Conservation (phyloP, 2,888 invertebrate species). For the Drosophila recens region DNA sequence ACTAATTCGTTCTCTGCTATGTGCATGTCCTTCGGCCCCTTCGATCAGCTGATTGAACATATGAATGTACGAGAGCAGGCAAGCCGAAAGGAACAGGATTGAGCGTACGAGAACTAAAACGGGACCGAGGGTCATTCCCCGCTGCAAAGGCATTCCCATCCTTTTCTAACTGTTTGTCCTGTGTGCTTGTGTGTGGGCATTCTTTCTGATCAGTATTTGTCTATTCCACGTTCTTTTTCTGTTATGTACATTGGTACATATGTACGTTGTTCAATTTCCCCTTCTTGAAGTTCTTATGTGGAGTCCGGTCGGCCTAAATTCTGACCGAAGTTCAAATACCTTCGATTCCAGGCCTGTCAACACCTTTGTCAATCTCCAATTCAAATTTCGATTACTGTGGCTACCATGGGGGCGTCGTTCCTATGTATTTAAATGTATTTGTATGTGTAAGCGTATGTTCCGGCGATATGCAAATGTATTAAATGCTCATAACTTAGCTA, state of each 20-base stretch:
- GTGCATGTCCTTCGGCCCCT: constrained; percentile 70
- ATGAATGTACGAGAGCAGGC: constrained; percentile 50
- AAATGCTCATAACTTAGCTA: constrained; percentile 55
- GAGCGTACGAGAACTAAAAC: constrained; percentile 45
- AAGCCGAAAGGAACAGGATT: constrained; percentile 45
- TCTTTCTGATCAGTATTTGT: constrained; percentile 71
- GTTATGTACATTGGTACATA: constrained; percentile 9
- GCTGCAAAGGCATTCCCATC: constrained; percentile 55
- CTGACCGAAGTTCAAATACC: constrained; percentile 58
- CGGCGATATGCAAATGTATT: constrained; percentile 49
- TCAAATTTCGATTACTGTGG: constrained; percentile 37
- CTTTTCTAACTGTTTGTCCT: constrained; percentile 69
- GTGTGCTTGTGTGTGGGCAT: constrained; percentile 30
- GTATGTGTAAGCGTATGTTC: neutral
- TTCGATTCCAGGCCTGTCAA: constrained; percentile 46
- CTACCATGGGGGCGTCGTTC: constrained; percentile 26
- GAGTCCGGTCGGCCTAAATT: constrained; percentile 36
- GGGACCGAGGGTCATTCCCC: constrained; percentile 65
- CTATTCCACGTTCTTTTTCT: constrained; percentile 34
- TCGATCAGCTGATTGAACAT: constrained; percentile 75
- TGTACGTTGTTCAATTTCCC: constrained; percentile 56
- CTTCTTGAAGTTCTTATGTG: constrained; percentile 40
- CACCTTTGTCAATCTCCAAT: constrained; percentile 58
- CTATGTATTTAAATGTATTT: neutral
- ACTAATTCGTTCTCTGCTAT: constrained; percentile 71